These are phyloP conservation scores for Merodon equestris DNA, from an alignment of 2,888 invertebrate species.

Conservation along the genomic window DNA sequence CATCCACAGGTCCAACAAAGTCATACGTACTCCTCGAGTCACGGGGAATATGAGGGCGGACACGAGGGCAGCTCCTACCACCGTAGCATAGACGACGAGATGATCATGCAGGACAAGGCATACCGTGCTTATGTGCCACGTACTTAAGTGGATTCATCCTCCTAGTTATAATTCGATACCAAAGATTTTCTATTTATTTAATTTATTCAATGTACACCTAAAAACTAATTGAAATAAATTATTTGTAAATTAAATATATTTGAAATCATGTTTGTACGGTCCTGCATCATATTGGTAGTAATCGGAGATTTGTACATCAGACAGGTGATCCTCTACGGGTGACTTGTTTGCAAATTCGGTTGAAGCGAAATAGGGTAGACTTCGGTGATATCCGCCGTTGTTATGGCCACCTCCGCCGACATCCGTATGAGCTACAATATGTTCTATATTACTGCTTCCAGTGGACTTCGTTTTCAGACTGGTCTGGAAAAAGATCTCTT, in stretches of 20 bases:
- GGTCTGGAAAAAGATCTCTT: slow-evolving; percentile 76
- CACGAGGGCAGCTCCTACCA: slow-evolving; percentile 82
- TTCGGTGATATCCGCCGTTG: slow-evolving; percentile 79
- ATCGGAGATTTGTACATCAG: slow-evolving; percentile 29
- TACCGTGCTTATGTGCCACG: slow-evolving; percentile 81
- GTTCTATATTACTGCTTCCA: slow-evolving; percentile 78
- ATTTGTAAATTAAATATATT: slow-evolving; percentile 49
- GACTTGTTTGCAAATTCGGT: slow-evolving; percentile 9
- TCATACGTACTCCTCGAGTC: slow-evolving; percentile 85
- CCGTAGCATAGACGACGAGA: slow-evolving; percentile 81
- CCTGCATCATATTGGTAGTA: slow-evolving; percentile 41
- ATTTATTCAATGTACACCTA: slow-evolving; percentile 61
- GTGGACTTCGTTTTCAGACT: slow-evolving; percentile 82
- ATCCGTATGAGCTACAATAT: slow-evolving; percentile 80
- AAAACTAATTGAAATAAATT: slow-evolving; percentile 57
- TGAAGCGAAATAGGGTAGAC: slow-evolving; percentile 22
- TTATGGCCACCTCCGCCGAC: slow-evolving; percentile 72
- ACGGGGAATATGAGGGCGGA: slow-evolving; percentile 83
- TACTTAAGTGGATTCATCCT: slow-evolving; percentile 22
- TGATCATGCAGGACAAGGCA: slow-evolving; percentile 83
- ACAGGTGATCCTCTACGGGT: slow-evolving; percentile 33
- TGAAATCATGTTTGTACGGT: slow-evolving; percentile 39
- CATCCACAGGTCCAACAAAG: slow-evolving; percentile 90
- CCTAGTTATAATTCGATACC: slow-evolving; percentile 64
- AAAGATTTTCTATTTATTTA: slow-evolving; percentile 71